Conservation (phyloP, 2,888 invertebrate species). For the Sinotaia quadrata region DNA sequence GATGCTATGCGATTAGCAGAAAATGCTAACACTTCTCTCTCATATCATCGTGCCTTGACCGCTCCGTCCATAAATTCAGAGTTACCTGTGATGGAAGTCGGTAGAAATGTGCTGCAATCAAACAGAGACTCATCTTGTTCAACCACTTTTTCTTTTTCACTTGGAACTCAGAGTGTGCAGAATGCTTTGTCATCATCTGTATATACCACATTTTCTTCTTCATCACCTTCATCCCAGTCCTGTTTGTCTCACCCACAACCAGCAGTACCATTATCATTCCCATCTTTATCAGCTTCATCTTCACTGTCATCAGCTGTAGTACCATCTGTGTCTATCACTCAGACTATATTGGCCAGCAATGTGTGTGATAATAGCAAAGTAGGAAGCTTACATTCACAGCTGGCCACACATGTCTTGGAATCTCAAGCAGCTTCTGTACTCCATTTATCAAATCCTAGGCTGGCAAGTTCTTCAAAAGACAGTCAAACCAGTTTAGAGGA, state of each 20-base stretch:
- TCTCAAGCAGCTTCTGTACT: conserved; percentile 4
- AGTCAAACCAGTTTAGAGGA: no score
- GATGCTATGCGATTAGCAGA: background rate
- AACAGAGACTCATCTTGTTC: background rate
- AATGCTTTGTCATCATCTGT: background rate
- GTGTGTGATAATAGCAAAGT: background rate
- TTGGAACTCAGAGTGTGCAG: background rate
- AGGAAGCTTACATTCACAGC: conserved; percentile 13
- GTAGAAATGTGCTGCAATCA: background rate
- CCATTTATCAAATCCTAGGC: no score
- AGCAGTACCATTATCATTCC: background rate
- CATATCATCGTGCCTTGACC: conserved; percentile 12
- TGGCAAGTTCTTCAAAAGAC: no score
- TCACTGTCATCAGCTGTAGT: background rate
- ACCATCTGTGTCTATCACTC: conserved; percentile 20
- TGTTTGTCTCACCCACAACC: background rate
- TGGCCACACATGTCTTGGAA: background rate
- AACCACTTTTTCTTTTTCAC: background rate
- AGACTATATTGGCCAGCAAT: conserved; percentile 17
- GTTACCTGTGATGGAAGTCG: background rate
- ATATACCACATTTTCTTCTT: background rate
- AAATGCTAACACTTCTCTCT: background rate
- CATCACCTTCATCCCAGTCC: background rate
- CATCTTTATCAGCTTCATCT: conserved; percentile 1
- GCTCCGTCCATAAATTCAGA: conserved; percentile 17